These are phyloP conservation scores for Ennomos erosarius DNA, from an alignment of 2,888 invertebrate species.

Conservation along the genomic window DNA sequence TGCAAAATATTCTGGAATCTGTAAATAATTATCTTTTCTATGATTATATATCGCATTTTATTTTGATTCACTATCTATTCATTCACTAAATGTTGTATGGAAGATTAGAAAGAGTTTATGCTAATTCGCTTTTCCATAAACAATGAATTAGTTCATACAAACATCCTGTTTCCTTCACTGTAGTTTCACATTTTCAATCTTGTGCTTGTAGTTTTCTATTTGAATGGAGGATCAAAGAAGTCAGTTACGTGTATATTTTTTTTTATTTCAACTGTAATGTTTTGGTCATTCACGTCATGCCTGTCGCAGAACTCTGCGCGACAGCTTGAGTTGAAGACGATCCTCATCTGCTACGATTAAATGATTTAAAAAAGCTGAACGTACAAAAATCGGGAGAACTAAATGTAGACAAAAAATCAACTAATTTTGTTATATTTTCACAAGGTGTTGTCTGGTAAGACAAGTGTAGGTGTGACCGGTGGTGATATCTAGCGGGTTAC, in stretches of 20 bases:
- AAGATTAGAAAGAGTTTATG: constrained; percentile 71
- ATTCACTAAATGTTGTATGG: constrained; percentile 62
- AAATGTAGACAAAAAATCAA: constrained; percentile 77
- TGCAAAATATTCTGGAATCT: constrained; percentile 4
- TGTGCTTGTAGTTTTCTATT: constrained; percentile 75
- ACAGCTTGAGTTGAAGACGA: constrained; percentile 71
- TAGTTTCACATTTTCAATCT: constrained; percentile 58
- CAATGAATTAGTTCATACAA: constrained; percentile 39
- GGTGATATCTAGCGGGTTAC: constrained; percentile 77
- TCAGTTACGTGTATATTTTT: constrained; percentile 66
- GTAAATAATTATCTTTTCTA: neutral
- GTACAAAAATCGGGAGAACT: constrained; percentile 68
- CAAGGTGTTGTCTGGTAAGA: constrained; percentile 85
- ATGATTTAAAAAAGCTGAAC: constrained; percentile 59
- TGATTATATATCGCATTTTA: no score
- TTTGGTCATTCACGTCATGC: constrained; percentile 69
- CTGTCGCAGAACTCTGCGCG: constrained; percentile 65
- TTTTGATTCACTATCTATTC: no score
- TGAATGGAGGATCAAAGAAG: constrained; percentile 73
- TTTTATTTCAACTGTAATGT: constrained; percentile 63
- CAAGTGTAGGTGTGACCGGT: constrained; percentile 82
- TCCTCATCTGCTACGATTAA: constrained; percentile 69
- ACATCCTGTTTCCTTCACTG: constrained; percentile 74
- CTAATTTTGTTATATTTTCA: constrained; percentile 85
- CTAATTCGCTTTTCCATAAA: constrained; percentile 58